Conservation (phyloP, 1,140 invertebrate genomes). For the Pseudomyrmex dendroicus region DNA sequence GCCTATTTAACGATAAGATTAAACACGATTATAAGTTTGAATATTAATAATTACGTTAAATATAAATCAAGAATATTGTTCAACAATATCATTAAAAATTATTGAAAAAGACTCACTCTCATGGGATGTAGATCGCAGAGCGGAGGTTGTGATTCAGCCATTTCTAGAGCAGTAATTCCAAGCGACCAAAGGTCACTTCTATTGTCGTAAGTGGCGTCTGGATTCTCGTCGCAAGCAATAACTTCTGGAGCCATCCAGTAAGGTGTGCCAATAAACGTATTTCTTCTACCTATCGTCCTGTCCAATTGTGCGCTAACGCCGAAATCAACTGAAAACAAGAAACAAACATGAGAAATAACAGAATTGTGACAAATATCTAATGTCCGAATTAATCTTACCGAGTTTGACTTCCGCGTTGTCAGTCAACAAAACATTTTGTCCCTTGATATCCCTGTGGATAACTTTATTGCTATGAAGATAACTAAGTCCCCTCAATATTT, state of each 20-base stretch:
- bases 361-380: neutral
- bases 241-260: slow-evolving; percentile 99
- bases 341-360: slow-evolving; percentile 17
- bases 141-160: slow-evolving; percentile 99
- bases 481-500: slow-evolving; percentile 97
- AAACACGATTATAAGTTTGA: neutral
- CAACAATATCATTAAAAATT: neutral
- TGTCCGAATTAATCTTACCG: slow-evolving; percentile 84
- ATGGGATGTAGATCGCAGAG: slow-evolving; percentile 99
- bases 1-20: slow-evolving; percentile 82
- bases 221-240: slow-evolving; percentile 99
- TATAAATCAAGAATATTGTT: slow-evolving; percentile 7
- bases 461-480: slow-evolving; percentile 99
- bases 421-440: slow-evolving; percentile 99
- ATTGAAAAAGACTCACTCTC: slow-evolving; percentile 87
- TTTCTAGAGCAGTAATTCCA: slow-evolving; percentile 99
- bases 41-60: neutral
- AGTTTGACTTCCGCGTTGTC: slow-evolving; percentile 99
- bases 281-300: slow-evolving; percentile 98
- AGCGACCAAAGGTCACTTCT: slow-evolving; percentile 99
- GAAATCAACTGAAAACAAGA: slow-evolving; percentile 95
- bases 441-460: slow-evolving; percentile 99
- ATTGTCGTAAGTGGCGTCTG: slow-evolving; percentile 99
- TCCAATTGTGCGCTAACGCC: slow-evolving; percentile 99
- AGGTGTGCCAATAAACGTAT: slow-evolving; percentile 99